Base-by-base conservation (phyloP, 2,888 invertebrate genomes). In the Busseola fusca region DNA sequence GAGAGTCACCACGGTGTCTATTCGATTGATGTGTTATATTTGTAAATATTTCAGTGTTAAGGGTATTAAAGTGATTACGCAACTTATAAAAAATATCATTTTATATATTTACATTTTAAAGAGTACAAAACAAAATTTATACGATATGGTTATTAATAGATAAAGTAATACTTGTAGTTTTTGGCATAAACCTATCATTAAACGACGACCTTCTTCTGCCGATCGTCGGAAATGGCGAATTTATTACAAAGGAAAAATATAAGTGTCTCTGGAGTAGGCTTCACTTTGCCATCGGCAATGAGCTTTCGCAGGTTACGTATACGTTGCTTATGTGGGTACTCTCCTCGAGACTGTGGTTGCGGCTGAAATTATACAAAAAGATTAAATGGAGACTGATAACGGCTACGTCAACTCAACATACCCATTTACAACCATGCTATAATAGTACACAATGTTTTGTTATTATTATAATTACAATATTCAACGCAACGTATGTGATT, bases 301-400 rank as follows among this genome's bases (percentile, higher is more conserved):
- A 96, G 90, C 67, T 91, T 88, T 75, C 96, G 93, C 78, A 97
- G 93, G 90, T 97, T 96, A 79, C 96, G 94, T 72, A 97, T 95
- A 84, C 96, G 96, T 88, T 96, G 96, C 91, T 96, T 96, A 91
- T 97, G 97, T 34, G 97, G 96, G 87, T 96, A 96, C 90, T 96
- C 96, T 90, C 93, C 96, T 89, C 93, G 89, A 40, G 90, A 89
- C 50, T 64, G 80, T 7, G 81, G 71, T 65, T 74, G 82, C 37
- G 80, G 71, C 91, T 93, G 89, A 58, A 89, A 88, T 69, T 52
- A 59, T 37, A 74, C 78, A 66, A 73, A 72, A 78, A 34, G 10
- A 59, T 54, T 76, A 72, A 63, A 62, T 57, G 52, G 63, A 79
- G 69, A 78, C 78, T 83, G 77, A 76, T 60, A 64, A 72, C 42